Evolutionary conservation across 2,888 invertebrate species (phyloP).

Genomic region (Drosophila recens): DNA sequence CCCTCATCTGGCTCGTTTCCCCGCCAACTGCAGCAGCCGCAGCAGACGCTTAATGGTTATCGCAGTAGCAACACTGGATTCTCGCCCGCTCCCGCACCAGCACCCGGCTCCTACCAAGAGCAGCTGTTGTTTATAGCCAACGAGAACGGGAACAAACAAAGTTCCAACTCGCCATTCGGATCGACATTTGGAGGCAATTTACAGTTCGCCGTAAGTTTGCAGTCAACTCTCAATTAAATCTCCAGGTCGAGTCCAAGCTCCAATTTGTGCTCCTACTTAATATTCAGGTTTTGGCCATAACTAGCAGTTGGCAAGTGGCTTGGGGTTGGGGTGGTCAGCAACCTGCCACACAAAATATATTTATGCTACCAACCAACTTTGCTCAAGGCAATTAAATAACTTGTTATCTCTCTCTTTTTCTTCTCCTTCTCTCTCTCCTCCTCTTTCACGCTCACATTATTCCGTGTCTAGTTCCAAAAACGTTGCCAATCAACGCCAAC

Average conservation of each 20-base stretch:
- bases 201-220: slow-evolving; percentile 67
- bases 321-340: slow-evolving; percentile 10
- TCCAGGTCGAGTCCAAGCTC: not conserved
- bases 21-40: slow-evolving; percentile 61
- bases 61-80: slow-evolving; percentile 54
- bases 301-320: slow-evolving; percentile 8
- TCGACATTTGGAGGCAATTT: slow-evolving; percentile 72
- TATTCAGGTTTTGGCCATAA: slow-evolving; percentile 41
- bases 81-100: slow-evolving; percentile 57
- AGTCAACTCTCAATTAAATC: slow-evolving; percentile 27
- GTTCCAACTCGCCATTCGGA: slow-evolving; percentile 51
- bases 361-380: slow-evolving; percentile 20
- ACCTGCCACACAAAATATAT: slow-evolving; percentile 17
- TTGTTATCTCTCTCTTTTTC: slow-evolving; percentile 33
- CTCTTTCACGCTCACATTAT: not conserved
- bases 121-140: slow-evolving; percentile 83
- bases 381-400: slow-evolving; percentile 65
- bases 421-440: not conserved
- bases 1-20: slow-evolving; percentile 82
- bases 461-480: slow-evolving; percentile 37
- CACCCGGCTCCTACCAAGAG: slow-evolving; percentile 83
- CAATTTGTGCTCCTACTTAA: slow-evolving; percentile 28
- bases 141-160: slow-evolving; percentile 67
- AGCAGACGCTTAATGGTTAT: slow-evolving; percentile 48
- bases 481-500: slow-evolving; percentile 67